A percentile compares a stretch with the other conserved stretches of the same genome.
Conservation (phyloP, 2,113 vertebrate genomes). For the Podilymbus podiceps region DNA sequence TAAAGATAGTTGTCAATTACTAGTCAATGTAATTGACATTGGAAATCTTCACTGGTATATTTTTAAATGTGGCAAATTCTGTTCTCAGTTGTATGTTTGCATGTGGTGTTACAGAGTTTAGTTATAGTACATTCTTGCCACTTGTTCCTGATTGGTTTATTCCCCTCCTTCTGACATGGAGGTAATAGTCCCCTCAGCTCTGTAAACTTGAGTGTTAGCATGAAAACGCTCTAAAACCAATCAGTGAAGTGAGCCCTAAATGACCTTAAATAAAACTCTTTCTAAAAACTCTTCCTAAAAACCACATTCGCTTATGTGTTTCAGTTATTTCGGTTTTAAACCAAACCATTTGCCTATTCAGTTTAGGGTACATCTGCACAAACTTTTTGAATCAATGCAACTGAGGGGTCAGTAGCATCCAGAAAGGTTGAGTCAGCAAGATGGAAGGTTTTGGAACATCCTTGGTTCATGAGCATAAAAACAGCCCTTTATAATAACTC, state of each 20-base stretch:
- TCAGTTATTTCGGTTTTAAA: neutral
- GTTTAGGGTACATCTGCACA: neutral
- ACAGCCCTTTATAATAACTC: neutral
- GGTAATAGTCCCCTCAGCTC: neutral
- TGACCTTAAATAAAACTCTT: neutral
- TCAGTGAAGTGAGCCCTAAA: neutral
- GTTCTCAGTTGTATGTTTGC: neutral
- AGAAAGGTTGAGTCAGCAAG: neutral
- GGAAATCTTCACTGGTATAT: neutral
- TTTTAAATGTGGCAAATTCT: neutral
- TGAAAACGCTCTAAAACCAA: neutral
- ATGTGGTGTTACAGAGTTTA: neutral
- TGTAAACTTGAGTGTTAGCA: neutral
- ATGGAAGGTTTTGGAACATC: neutral
- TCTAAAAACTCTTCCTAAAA: neutral
- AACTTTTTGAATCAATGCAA: neutral
- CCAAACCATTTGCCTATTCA: neutral
- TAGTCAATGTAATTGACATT: neutral
- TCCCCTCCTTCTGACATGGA: neutral
- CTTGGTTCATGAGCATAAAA: neutral
- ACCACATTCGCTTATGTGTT: neutral
- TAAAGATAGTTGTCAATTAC: neutral
- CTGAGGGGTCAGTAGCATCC: neutral
- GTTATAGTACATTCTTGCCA: neutral
- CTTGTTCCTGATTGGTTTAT: neutral